Evolutionary conservation across 1,140 invertebrate species (phyloP).

Genomic region (Eurytemora carolleeae): DNA sequence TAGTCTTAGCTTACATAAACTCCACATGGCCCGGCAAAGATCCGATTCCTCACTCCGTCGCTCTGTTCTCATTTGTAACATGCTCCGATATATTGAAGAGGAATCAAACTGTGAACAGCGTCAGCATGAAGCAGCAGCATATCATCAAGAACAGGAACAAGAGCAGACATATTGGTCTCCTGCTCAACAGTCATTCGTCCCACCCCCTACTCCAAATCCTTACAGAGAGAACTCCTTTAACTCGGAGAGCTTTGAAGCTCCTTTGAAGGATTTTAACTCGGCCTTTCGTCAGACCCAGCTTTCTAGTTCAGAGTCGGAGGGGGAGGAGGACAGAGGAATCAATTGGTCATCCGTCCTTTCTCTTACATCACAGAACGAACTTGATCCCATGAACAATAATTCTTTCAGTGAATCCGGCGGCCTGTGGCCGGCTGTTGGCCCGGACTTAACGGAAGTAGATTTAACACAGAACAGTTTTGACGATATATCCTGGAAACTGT

Average conservation of each 20-base stretch:
- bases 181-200: slow-evolving; percentile 18
- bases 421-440: background rate
- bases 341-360: slow-evolving; percentile 77
- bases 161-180: slow-evolving; percentile 12
- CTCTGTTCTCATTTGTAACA: slow-evolving; percentile 84
- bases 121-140: slow-evolving; percentile 17
- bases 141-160: slow-evolving; percentile 15
- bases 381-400: slow-evolving; percentile 59
- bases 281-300: slow-evolving; percentile 23
- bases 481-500: background rate
- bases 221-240: background rate
- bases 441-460: background rate
- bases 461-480: background rate
- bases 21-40: slow-evolving; percentile 63
- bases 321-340: slow-evolving; percentile 49
- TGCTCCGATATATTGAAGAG: slow-evolving; percentile 63
- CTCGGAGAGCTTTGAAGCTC: background rate
- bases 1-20: slow-evolving; percentile 76
- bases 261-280: slow-evolving; percentile 7
- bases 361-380: slow-evolving; percentile 55
- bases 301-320: slow-evolving; percentile 21
- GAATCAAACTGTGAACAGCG: slow-evolving; percentile 64
- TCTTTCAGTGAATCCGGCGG: background rate
- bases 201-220: background rate
- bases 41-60: slow-evolving; percentile 70